Conservation (phyloP, 1,140 invertebrate genomes). For the Drosophila teissieri region DNA sequence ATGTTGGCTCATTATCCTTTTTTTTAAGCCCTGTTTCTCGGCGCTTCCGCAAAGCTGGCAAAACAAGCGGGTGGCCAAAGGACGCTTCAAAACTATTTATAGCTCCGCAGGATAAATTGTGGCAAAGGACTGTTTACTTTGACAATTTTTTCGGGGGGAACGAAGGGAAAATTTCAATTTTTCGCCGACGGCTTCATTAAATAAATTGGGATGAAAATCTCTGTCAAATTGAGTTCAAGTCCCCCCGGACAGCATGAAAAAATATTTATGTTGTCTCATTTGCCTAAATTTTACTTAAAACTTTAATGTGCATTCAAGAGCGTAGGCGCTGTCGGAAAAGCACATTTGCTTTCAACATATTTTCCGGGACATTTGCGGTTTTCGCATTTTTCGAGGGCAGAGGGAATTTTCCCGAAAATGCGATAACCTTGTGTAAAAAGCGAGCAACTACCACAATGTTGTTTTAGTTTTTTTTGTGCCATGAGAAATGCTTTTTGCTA, state of each 20-base stretch:
- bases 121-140: slow-evolving; percentile 34
- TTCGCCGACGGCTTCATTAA: slow-evolving; percentile 44
- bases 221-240: slow-evolving; percentile 36
- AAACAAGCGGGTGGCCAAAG: slow-evolving; percentile 1
- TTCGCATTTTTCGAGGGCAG: slow-evolving; percentile 17
- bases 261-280: slow-evolving; percentile 44
- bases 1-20: slow-evolving; percentile 70
- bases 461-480: slow-evolving; percentile 6
- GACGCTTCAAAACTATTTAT: slow-evolving; percentile 36
- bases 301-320: slow-evolving; percentile 11
- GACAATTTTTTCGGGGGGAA: slow-evolving; percentile 15
- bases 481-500: slow-evolving; percentile 27
- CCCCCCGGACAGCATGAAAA: neutral
- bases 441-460: slow-evolving; percentile 14
- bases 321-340: neutral
- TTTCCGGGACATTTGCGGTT: slow-evolving; percentile 23
- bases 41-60: slow-evolving; percentile 3
- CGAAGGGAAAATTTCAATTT: slow-evolving; percentile 15
- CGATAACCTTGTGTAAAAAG: slow-evolving; percentile 15
- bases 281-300: slow-evolving; percentile 50
- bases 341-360: slow-evolving; percentile 34
- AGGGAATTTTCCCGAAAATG: slow-evolving; percentile 41
- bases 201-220: slow-evolving; percentile 45
- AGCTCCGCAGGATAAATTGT: slow-evolving; percentile 9
- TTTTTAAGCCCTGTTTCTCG: slow-evolving; percentile 14